Evolutionary conservation across 30 jellyfish, hydroid and myxozoan species (phyloP), one percentile per base, ranked within the genome.

Genomic region (Clytia hemisphaerica): DNA sequence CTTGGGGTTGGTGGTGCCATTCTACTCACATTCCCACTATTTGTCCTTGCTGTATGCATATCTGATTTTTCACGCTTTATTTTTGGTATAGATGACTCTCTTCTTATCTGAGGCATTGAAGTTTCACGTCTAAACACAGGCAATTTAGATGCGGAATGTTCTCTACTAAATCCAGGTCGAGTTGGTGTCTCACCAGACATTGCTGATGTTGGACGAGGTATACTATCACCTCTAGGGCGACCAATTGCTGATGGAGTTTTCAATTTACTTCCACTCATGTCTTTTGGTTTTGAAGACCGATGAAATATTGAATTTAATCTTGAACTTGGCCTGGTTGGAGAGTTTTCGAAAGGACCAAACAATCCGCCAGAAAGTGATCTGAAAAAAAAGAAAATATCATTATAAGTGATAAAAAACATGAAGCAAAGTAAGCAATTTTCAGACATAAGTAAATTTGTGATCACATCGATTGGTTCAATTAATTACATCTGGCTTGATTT

Each of bases 41-140:
- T 61, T 0, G 93, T 50, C 15, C 84, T 16, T 0, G 62, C 77
- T 58, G 68, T 58, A 26, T 61, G 53, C 10, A 76, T 71, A 30
- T 37, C 67, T 2, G 94, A 73, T 19, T 67, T 77, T 37, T 80
- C 93, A 19, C 92, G 55, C 34, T 32, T 80, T 42, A 89, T 63
- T 40, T 70, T 63, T 6, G 98, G 79, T 4, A 37, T 62, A 27
- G 98, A 74, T 21, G 85, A 38, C 29, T 80, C 93, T 19, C 84
- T 81, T 55, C 66, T 89, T 74, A 89, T 68, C 27, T 70, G 82
- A 32, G 94, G 98, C 50, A 75, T 66, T 15, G 98, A 89, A 22
- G 76, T 29, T 51, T 89, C 98, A 45, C 98, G 79, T 57, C 83
- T 75, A 75, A 80, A 75, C 15, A 76, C 83, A 7, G 95, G 94